phyloP scores from a whole-genome alignment of 2,888 invertebrate genomes.

The Catocala nupta region DNA sequence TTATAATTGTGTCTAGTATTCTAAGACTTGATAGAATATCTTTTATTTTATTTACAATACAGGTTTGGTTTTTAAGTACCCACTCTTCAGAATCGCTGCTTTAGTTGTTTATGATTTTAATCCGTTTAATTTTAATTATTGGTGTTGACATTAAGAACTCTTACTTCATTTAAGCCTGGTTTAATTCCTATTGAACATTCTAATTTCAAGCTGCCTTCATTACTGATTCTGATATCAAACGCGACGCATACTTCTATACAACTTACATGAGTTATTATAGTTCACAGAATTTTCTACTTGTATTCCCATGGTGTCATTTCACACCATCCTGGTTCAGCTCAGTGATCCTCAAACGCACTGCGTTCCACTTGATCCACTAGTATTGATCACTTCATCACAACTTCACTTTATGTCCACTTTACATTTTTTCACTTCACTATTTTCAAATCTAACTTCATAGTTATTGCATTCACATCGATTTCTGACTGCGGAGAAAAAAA shows the following conservation, averaged over 20 bases:
- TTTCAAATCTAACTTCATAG: constrained; percentile 27
- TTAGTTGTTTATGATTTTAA: no score
- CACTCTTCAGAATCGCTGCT: no score
- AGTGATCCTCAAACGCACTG: constrained; percentile 30
- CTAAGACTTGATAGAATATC: no score
- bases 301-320: constrained; percentile 77
- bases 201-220: background rate
- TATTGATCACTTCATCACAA: constrained; percentile 43
- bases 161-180: constrained; percentile 13
- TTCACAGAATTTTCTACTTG: constrained; percentile 82
- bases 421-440: constrained; percentile 30
- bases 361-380: constrained; percentile 43
- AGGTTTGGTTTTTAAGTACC: no score
- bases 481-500: constrained; percentile 24
- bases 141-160: no score
- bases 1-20: no score
- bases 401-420: constrained; percentile 37
- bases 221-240: constrained; percentile 1
- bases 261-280: constrained; percentile 84
- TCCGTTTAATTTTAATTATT: no score
- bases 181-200: background rate
- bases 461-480: constrained; percentile 51
- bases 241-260: constrained; percentile 15
- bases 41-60: no score
- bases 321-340: constrained; percentile 55